Conservation (phyloP, 2,797 vertebrate species). For the Capromys pilorides region DNA sequence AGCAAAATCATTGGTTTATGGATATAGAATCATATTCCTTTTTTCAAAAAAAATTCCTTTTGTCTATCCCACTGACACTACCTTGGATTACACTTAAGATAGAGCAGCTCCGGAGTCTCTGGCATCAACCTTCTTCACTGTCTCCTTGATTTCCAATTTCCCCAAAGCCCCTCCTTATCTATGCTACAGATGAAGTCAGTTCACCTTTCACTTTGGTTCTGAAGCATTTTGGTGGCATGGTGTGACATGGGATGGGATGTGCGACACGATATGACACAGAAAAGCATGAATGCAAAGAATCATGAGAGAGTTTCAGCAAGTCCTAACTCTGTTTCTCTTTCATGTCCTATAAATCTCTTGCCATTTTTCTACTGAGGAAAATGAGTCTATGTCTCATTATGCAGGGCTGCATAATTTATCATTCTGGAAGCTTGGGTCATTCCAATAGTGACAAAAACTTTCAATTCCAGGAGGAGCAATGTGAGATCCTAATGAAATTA, state of each 20-base stretch:
- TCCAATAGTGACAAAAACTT: not conserved
- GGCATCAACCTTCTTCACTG: not conserved
- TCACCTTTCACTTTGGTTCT: not conserved
- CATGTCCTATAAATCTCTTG: not conserved
- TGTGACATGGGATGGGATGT: not conserved
- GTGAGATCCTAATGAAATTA: constrained; percentile 13
- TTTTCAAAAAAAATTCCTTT: not conserved
- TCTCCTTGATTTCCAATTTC: not conserved
- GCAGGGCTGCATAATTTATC: not conserved
- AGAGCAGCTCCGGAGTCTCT: not conserved
- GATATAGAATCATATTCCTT: not conserved
- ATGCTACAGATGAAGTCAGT: not conserved
- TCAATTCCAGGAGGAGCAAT: not conserved
- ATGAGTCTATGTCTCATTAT: not conserved
- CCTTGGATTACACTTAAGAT: not conserved
- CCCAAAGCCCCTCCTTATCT: not conserved
- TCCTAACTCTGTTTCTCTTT: not conserved
- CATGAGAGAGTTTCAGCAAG: not conserved
- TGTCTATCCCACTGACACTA: not conserved
- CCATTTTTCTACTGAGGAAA: constrained; percentile 25
- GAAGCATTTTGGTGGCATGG: not conserved
- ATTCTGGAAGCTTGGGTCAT: not conserved
- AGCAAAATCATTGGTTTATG: not conserved
- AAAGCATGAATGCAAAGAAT: not conserved
- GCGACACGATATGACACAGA: not conserved